These are phyloP conservation scores for Oreohelix idahoensis DNA, from an alignment of 1,140 invertebrate genomes.

Conservation along the genomic window DNA sequence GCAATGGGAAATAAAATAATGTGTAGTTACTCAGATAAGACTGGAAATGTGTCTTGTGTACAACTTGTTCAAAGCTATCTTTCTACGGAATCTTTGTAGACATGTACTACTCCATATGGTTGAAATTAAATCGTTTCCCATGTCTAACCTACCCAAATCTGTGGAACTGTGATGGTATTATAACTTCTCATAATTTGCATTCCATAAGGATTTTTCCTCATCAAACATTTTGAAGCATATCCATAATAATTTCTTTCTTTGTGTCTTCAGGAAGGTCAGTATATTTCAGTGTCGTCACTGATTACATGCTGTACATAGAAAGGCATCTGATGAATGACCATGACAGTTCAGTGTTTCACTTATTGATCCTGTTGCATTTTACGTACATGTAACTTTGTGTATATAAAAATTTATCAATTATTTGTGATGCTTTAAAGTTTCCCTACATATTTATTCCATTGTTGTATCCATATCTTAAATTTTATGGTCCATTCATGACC, in stretches of 20 bases:
- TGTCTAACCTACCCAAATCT: neutral
- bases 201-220: conserved; percentile 20
- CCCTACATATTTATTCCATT: neutral
- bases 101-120: neutral
- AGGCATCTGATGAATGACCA: neutral
- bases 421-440: neutral
- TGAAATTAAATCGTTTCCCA: neutral
- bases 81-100: neutral
- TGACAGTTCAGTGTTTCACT: conserved; percentile 17
- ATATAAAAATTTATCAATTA: neutral
- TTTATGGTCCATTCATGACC: neutral
- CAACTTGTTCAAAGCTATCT: no score
- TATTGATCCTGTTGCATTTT: neutral
- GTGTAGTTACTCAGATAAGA: no score
- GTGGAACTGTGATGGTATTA: conserved; percentile 36
- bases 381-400: neutral
- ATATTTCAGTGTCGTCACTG: neutral
- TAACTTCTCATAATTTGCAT: conserved; percentile 30
- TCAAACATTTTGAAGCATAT: conserved; percentile 1
- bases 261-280: conserved; percentile 4
- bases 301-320: neutral
- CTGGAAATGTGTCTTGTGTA: no score
- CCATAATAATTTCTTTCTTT: neutral
- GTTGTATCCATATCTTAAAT: neutral
- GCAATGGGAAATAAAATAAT: no score